Conservation (phyloP, 1,140 invertebrate species). For the Spodoptera litura region DNA sequence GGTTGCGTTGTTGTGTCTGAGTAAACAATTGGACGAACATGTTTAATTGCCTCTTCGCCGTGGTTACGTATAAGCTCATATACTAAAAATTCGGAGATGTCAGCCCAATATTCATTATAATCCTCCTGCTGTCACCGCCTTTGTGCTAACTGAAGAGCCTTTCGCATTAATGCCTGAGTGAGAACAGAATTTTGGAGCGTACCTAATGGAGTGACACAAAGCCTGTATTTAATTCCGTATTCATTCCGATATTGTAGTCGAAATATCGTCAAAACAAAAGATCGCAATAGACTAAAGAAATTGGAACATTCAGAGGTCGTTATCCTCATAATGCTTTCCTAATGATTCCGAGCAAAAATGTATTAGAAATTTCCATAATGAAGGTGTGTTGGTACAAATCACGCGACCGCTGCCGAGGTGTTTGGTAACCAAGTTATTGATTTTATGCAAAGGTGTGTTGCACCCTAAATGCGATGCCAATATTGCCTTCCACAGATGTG, state of each 20-base stretch:
- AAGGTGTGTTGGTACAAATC: neutral
- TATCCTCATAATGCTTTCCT: conserved; percentile 23
- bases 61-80: neutral
- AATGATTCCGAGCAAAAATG: conserved; percentile 23
- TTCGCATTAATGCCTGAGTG: conserved; percentile 13
- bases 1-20: conserved; percentile 26
- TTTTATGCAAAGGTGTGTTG: conserved; percentile 60
- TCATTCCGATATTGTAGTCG: neutral
- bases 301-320: conserved; percentile 9
- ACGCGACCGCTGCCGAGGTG: conserved; percentile 46
- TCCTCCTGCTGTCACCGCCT: conserved; percentile 4
- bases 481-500: conserved; percentile 38
- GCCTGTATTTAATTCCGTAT: conserved; percentile 16
- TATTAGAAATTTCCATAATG: conserved; percentile 13
- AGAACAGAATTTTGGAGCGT: conserved; percentile 8
- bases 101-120: conserved; percentile 13
- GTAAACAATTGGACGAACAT: conserved; percentile 40
- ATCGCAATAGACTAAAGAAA: conserved; percentile 2
- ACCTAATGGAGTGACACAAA: conserved; percentile 13
- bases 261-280: conserved; percentile 2
- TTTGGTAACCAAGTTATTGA: conserved; percentile 58
- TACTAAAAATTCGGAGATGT: neutral
- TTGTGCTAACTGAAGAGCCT: neutral
- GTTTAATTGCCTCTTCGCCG: conserved; percentile 23
- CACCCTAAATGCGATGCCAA: conserved; percentile 50